Base-by-base conservation (phyloP, 2,888 invertebrate species). In the Dolomedes plantarius region DNA sequence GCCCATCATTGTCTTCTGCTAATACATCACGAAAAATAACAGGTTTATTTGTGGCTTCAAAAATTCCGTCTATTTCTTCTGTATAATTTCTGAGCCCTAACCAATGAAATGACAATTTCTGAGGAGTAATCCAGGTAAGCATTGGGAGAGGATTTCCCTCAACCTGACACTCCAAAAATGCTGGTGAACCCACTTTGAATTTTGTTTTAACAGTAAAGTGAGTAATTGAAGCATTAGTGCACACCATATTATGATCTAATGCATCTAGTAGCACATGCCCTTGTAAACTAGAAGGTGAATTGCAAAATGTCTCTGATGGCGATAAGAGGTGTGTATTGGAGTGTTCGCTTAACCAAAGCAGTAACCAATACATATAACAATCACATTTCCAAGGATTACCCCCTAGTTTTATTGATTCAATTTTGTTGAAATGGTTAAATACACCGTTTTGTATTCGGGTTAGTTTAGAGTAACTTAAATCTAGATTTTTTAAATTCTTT, bases 121-220 rank as follows among this genome's bases (percentile, higher is more conserved):
- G 87, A 0, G 91, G 91, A 0, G 96, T 96, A 97, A 97, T 88
- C 89, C 90, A 93, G 92, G 97, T 97, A 78, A 99, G 98, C 90
- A 94, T 95, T 0, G 99, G 99, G 98, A 98, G 98, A 6, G 99
- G 99, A 0, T 98, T 97, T 28, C 99, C 99, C 41, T 97, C 96
- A 11, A 99, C 99, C 77, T 98, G 97, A 92, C 99, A 99, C 90
- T 95, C 94, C 39, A 97, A 92, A 23, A 95, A 91, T 0, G 95
- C 96, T 83, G 94, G 93, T 19, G 90, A 90, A 6, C 92, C 92
- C 64, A 92, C 89, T 41, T 89, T 93, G 93, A 90, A 88, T 50
- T 80, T 80, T 1, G 88, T 88, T 41, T 74, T 82, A 11, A 36
- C 62, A 1, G 87, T 89, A 76, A 82, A 65, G 29, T 88, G 86